Evolutionary conservation across 2,888 invertebrate genomes (phyloP).

Genomic region (Tillus elongatus): DNA sequence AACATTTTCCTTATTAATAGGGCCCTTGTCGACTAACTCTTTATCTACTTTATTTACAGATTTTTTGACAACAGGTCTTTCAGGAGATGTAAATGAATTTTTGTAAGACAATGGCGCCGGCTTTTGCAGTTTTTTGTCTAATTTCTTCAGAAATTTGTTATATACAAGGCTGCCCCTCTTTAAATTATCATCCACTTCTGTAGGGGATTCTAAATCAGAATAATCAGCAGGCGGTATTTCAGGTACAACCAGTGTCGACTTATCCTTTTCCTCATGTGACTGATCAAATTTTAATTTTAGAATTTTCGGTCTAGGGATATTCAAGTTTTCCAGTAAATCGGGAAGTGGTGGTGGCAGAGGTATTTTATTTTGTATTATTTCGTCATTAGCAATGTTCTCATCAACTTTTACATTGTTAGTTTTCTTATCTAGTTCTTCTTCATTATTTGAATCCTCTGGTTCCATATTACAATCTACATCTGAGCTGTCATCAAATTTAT

Average conservation of each 20-base stretch:
- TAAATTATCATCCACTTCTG: slow-evolving; percentile 24
- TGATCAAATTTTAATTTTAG: too few relatives aligned
- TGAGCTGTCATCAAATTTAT: background rate
- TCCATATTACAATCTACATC: background rate
- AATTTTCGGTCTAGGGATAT: too few relatives aligned
- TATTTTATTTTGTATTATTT: background rate
- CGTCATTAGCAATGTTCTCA: background rate
- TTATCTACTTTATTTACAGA: slow-evolving; percentile 9
- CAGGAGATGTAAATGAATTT: slow-evolving; percentile 1
- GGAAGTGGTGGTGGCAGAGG: slow-evolving; percentile 5
- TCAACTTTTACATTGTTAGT: background rate
- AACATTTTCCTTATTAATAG: slow-evolving; percentile 16
- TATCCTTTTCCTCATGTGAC: too few relatives aligned
- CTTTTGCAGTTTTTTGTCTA: slow-evolving; percentile 23
- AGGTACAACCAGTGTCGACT: too few relatives aligned
- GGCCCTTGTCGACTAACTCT: slow-evolving; percentile 17
- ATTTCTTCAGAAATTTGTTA: slow-evolving; percentile 23
- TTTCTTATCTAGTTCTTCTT: background rate
- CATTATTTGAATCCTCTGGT: background rate
- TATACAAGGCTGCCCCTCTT: slow-evolving; percentile 24
- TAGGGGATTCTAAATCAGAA: slow-evolving; percentile 1
- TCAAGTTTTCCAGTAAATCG: background rate
- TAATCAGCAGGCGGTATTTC: slow-evolving; percentile 14
- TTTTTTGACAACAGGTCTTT: slow-evolving; percentile 7
- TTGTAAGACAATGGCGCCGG: slow-evolving; percentile 1